Percentiles rank a stretch among this genome's conserved stretches.
phyloP scores from a whole-genome alignment of 2,113 vertebrate species.

The Microcebus griseorufus region DNA sequence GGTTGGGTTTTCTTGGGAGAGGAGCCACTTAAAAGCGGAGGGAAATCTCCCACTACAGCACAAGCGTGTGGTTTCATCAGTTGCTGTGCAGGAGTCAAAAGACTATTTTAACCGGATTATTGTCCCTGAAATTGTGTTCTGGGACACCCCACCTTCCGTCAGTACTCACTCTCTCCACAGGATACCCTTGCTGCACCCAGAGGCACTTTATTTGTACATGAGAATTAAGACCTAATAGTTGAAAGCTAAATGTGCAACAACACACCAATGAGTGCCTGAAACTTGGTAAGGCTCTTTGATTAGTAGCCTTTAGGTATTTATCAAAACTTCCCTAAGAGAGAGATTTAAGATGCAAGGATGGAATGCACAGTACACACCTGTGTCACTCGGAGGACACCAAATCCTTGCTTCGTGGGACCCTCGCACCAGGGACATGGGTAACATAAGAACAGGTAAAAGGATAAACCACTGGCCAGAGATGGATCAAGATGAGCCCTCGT shows the following conservation, averaged over 20 bases:
- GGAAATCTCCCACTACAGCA: neutral
- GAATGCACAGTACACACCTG: neutral
- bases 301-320: neutral
- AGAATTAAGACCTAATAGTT: neutral
- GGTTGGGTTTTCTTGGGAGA: neutral
- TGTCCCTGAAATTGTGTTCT: neutral
- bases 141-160: neutral
- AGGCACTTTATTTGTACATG: neutral
- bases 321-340: neutral
- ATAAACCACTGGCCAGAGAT: neutral
- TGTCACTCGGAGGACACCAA: neutral
- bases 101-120: neutral
- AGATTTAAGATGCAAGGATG: neutral
- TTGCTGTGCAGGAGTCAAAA: neutral
- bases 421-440: neutral
- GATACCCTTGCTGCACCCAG: neutral
- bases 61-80: neutral
- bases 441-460: neutral
- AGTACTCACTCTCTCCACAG: neutral
- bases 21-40: neutral
- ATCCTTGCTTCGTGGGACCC: neutral
- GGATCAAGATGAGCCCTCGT: neutral
- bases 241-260: neutral
- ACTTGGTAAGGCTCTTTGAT: neutral
- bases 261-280: neutral